These are phyloP conservation scores for Daktulosphaira vitifoliae DNA, from an alignment of 1,140 invertebrate genomes.

Conservation along the genomic window DNA sequence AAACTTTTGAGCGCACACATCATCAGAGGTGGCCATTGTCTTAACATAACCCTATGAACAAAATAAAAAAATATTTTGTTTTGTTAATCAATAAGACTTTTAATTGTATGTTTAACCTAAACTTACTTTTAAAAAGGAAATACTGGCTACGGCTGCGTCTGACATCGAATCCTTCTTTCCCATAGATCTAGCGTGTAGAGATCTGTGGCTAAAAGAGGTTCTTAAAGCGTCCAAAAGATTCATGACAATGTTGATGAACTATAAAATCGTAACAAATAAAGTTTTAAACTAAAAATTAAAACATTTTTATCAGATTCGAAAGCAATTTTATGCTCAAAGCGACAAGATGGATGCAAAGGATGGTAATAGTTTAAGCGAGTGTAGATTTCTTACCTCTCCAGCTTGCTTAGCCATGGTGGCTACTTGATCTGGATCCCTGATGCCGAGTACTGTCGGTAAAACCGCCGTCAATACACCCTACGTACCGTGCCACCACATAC, in stretches of 20 bases:
- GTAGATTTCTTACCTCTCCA: constrained; percentile 65
- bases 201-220: constrained; percentile 82
- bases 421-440: constrained; percentile 78
- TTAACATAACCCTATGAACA: constrained; percentile 62
- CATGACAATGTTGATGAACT: constrained; percentile 86
- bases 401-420: constrained; percentile 85
- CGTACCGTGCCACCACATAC: constrained; percentile 38
- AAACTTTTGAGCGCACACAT: constrained; percentile 68
- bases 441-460: constrained; percentile 75
- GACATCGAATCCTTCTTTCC: constrained; percentile 76
- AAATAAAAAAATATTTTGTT: too few relatives aligned
- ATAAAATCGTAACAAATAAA: constrained; percentile 36
- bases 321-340: too few relatives aligned
- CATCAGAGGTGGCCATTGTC: constrained; percentile 69
- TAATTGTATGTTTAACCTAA: too few relatives aligned
- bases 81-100: not conserved
- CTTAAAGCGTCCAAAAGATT: constrained; percentile 81
- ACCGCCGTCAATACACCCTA: constrained; percentile 83
- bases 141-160: constrained; percentile 73
- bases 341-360: too few relatives aligned
- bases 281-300: too few relatives aligned
- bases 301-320: not conserved
- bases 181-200: constrained; percentile 65
- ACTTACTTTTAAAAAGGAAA: constrained; percentile 69
- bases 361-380: constrained; percentile 23